phyloP scores from a whole-genome alignment of 1,140 invertebrate genomes.

The Hycleus cichorii region DNA sequence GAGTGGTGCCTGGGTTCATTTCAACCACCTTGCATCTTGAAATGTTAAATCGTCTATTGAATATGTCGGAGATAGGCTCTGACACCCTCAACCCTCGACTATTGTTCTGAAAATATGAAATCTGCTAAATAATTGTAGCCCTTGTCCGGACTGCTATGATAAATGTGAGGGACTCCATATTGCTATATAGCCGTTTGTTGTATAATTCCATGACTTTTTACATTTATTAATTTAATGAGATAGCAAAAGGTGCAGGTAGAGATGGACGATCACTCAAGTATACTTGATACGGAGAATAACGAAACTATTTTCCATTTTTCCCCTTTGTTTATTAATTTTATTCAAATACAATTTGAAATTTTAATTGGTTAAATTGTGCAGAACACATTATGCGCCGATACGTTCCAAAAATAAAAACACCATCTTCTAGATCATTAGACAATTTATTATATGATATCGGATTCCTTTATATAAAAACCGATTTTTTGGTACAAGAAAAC shows the following conservation, averaged over 20 bases:
- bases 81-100: constrained; percentile 4
- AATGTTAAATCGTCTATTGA: constrained; percentile 14
- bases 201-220: not conserved
- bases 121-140: constrained; percentile 17
- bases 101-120: constrained; percentile 18
- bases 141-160: constrained; percentile 10
- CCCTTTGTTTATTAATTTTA: not conserved
- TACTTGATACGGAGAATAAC: no score
- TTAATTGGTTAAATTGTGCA: constrained; percentile 2
- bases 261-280: no score
- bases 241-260: constrained; percentile 1
- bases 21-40: constrained; percentile 18
- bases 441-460: constrained; percentile 3
- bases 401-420: no score
- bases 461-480: constrained; percentile 4
- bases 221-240: constrained; percentile 14
- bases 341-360: no score
- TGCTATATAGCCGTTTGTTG: not conserved
- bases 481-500: constrained; percentile 12
- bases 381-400: not conserved
- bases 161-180: constrained; percentile 12
- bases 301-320: not conserved
- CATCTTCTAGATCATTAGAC: constrained; percentile 6
- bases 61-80: constrained; percentile 2
- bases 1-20: constrained; percentile 11